Base-by-base conservation (phyloP, 2,113 vertebrate genomes). In the Lampris incognitus region DNA sequence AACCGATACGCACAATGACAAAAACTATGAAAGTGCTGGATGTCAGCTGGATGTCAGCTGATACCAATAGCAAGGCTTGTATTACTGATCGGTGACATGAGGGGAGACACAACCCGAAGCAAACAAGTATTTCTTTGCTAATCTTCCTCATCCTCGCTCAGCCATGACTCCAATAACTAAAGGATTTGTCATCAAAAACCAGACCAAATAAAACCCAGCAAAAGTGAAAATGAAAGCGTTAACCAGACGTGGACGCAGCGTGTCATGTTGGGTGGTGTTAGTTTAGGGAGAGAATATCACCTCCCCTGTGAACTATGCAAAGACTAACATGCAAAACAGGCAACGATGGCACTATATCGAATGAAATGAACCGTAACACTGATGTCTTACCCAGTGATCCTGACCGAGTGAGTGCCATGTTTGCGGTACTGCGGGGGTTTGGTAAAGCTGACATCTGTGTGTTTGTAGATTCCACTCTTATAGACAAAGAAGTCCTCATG, bases 401-500 rank as follows among this genome's bases (percentile, higher is more conserved):
- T 96, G 82, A 99, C 94, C 0, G 97, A 99, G 91, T 99, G 98
- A 4, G 97, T 98, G 4, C 95, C 97, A 0, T 99, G 97, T 36
- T 94, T 93, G 61, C 94, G 96, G 87, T 95, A 95, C 3, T 88
- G 91, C 1, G 93, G 85, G 0, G 95, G 94, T 79, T 95, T 97
- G 81, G 92, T 89, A 11, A 89, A 86, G 13, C 94, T 97, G 88
- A 95, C 94, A 0, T 96, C 94, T 0, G 95, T 96, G 92, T 98
- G 97, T 66, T 94, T 95, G 66, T 98, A 99, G 91, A 99, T 94
- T 63, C 98, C 98, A 0, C 90, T 93, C 87, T 94, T 92, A 86
- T 99, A 99, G 84, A 96, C 88, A 91, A 99, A 99, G 93, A 99
- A 98, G 88, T 99, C 98, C 87, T 99, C 98, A 0, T 99, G 96